A percentile compares a stretch with the other conserved stretches of the same genome.
Conservation (phyloP, 1,140 invertebrate species). For the Platyscapa corneri region DNA sequence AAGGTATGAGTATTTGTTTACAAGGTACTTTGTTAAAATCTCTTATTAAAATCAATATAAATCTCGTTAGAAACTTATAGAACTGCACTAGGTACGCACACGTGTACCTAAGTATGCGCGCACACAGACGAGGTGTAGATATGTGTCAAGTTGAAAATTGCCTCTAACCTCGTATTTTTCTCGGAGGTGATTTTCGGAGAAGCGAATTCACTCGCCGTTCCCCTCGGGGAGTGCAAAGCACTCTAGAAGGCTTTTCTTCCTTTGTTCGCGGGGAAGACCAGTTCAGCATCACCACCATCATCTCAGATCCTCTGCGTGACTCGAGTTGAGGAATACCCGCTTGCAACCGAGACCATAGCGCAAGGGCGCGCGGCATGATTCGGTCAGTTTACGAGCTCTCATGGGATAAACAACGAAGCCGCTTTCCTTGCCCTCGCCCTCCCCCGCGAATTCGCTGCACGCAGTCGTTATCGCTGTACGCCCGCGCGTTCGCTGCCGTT, state of each 20-base stretch:
- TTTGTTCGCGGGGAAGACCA: neutral
- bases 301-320: slow-evolving; percentile 31
- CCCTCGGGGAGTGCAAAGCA: neutral
- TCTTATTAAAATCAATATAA: neutral
- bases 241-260: slow-evolving; percentile 1
- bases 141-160: slow-evolving; percentile 1
- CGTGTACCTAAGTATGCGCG: neutral
- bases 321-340: slow-evolving; percentile 31
- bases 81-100: too few relatives aligned
- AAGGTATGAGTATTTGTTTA: neutral
- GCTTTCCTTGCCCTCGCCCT: slow-evolving; percentile 3
- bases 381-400: slow-evolving; percentile 75
- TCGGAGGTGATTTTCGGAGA: neutral
- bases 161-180: slow-evolving; percentile 15
- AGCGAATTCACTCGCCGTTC: neutral
- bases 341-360: slow-evolving; percentile 32
- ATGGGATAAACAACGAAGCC: slow-evolving; percentile 66
- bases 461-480: slow-evolving; percentile 38
- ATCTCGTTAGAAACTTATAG: neutral
- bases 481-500: neutral
- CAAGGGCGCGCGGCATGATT: slow-evolving; percentile 67
- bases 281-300: neutral
- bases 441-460: slow-evolving; percentile 46
- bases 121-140: neutral
- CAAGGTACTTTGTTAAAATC: neutral